Evolutionary conservation across 1,140 invertebrate species (phyloP), one percentile per base, ranked within the genome.

Genomic region (Drosophila sproati): DNA sequence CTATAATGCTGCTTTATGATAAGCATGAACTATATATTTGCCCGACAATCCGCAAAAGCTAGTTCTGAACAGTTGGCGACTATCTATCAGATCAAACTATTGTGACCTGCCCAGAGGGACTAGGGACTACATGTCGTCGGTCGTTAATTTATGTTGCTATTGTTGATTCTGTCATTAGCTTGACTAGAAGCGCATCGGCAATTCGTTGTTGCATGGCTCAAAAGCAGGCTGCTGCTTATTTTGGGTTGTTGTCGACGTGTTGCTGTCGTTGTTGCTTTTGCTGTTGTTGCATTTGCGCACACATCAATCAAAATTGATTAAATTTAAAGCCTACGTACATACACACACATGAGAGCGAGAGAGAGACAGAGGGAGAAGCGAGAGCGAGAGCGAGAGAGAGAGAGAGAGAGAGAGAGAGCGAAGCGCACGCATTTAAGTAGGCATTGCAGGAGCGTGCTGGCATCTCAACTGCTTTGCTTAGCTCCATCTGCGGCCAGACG

Each of bases 291-390:
- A 73, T 43, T 62, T 54, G 66, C 80, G 80, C 80, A 88, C 62
- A 83, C 83, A 88, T 88, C 85, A 88, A 88, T 88, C 83, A 88
- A 80, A 88, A 89, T 88, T 88, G 83, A 89, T 83, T 88, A 83
- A 77, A 89, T 72, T 78, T 72, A 80, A 72, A 67, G 72, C 80
- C 81, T 48, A 73, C 48, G 54, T 63, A 37, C 5, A 5, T 7
- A 5, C 5, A 5, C 35, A 4, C 34, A 4, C 2, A 5, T 34
- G 34, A 4, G 34, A 34, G 34, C 0, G 1, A 34, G 34, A 5
- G 34, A 34, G 34, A 5, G 3, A 4, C 4, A 5, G 34, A 34
- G 34, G 41, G 0, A 20, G 20, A 57, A 52, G 31, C 20, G 31
- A 61, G 10, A 10, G 52, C 39, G 35, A 34, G 59, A 62, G 56